Evolutionary conservation across 2,113 vertebrate genomes (phyloP).

Genomic region (Microcebus griseorufus): DNA sequence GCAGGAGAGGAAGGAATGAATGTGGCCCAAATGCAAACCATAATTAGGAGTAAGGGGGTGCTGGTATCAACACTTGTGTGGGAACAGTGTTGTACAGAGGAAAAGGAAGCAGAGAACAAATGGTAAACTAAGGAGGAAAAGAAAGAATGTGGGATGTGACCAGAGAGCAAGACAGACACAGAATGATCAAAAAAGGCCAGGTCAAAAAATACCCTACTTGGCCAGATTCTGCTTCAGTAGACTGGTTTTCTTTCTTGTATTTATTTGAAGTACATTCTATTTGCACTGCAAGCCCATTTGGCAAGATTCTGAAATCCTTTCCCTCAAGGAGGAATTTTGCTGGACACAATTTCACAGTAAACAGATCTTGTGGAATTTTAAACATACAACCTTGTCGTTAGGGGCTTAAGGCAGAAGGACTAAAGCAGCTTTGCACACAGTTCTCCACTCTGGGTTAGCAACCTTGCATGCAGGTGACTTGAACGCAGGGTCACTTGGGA

Average conservation of each 20-base stretch:
- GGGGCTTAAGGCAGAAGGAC: conserved; percentile 25
- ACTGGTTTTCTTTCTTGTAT: conserved; percentile 47
- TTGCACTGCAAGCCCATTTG: conserved; percentile 66
- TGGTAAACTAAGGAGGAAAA: neutral
- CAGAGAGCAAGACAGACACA: neutral
- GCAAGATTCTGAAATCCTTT: conserved; percentile 72
- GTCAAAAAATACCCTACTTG: conserved; percentile 45
- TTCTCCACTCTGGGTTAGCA: neutral
- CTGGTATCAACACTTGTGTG: neutral
- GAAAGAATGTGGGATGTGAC: neutral
- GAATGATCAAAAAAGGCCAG: conserved; percentile 3
- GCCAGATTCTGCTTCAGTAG: conserved; percentile 52
- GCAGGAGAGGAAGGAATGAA: neutral
- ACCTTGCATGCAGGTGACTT: neutral
- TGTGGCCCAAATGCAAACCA: neutral
- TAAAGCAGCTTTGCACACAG: neutral
- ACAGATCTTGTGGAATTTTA: conserved; percentile 71
- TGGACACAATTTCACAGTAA: conserved; percentile 72
- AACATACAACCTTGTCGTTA: conserved; percentile 43
- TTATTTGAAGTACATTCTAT: conserved; percentile 72
- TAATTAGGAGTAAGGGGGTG: neutral
- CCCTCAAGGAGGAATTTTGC: conserved; percentile 71
- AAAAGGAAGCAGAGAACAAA: neutral
- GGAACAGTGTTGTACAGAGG: neutral
- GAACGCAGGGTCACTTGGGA: neutral